Evolutionary conservation across 1,140 invertebrate genomes (phyloP).

Genomic region (Drosophila obscura): DNA sequence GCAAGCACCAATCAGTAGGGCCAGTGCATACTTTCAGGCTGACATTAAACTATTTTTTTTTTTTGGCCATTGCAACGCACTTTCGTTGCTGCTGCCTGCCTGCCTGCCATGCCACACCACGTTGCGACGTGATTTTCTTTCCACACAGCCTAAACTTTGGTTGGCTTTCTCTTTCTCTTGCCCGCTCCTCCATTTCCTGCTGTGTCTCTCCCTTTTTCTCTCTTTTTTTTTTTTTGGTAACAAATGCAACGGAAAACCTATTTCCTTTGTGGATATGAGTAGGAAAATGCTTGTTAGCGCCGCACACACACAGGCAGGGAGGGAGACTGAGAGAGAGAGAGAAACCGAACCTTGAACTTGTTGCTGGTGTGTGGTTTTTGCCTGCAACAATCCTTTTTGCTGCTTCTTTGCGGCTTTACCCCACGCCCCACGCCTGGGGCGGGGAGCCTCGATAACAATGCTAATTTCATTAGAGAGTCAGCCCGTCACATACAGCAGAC

Average conservation of each 20-base stretch:
- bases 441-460: constrained; percentile 32
- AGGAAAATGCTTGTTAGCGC: constrained; percentile 77
- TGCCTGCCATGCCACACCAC: not conserved
- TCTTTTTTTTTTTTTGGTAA: constrained; percentile 36
- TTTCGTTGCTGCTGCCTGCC: constrained; percentile 29
- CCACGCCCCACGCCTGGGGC: no score
- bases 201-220: not conserved
- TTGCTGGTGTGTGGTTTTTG: constrained; percentile 15
- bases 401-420: not conserved
- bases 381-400: constrained; percentile 1
- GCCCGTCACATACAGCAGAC: constrained; percentile 23
- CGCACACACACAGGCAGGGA: constrained; percentile 8
- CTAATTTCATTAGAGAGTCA: constrained; percentile 57
- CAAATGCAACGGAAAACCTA: constrained; percentile 74
- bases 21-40: constrained; percentile 39
- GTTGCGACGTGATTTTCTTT: constrained; percentile 47
- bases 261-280: constrained; percentile 73
- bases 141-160: constrained; percentile 31
- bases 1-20: constrained; percentile 1
- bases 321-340: no score
- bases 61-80: constrained; percentile 46
- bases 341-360: constrained; percentile 65
- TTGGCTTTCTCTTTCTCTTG: constrained; percentile 26
- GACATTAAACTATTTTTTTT: constrained; percentile 51
- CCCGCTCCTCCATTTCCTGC: constrained; percentile 8